These are phyloP conservation scores for Coleophora flavipennella DNA, from an alignment of 2,888 invertebrate genomes.

Conservation along the genomic window DNA sequence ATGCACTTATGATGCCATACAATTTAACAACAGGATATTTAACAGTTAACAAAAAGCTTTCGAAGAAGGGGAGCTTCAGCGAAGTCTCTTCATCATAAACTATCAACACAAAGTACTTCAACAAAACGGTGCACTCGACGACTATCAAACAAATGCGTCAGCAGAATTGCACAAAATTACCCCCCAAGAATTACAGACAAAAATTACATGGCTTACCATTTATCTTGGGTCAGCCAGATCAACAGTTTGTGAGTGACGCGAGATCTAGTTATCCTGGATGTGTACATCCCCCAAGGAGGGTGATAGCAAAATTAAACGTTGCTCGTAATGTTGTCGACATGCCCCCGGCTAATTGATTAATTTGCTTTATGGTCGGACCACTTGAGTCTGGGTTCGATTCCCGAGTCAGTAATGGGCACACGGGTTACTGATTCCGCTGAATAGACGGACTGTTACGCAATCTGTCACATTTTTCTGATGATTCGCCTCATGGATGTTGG, in stretches of 20 bases:
- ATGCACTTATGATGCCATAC: background rate
- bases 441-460: conserved; percentile 60
- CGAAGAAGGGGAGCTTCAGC: conserved; percentile 16
- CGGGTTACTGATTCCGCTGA: conserved; percentile 51
- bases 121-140: conserved; percentile 39
- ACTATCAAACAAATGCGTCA: conserved; percentile 64
- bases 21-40: conserved; percentile 6
- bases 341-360: conserved; percentile 71
- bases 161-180: conserved; percentile 56
- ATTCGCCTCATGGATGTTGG: conserved; percentile 23
- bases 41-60: conserved; percentile 24
- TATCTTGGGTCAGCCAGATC: conserved; percentile 3
- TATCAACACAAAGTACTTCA: conserved; percentile 50
- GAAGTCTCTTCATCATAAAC: conserved; percentile 50
- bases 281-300: conserved; percentile 28
- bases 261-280: conserved; percentile 9
- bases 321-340: conserved; percentile 68
- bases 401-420: conserved; percentile 48
- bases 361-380: conserved; percentile 69
- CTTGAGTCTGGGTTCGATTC: conserved; percentile 61
- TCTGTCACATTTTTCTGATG: conserved; percentile 63
- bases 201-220: conserved; percentile 36
- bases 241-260: background rate
- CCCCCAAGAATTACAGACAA: conserved; percentile 47
- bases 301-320: conserved; percentile 65